Evolutionary conservation across 2,888 invertebrate species (phyloP).

Genomic region (Apamea anceps): DNA sequence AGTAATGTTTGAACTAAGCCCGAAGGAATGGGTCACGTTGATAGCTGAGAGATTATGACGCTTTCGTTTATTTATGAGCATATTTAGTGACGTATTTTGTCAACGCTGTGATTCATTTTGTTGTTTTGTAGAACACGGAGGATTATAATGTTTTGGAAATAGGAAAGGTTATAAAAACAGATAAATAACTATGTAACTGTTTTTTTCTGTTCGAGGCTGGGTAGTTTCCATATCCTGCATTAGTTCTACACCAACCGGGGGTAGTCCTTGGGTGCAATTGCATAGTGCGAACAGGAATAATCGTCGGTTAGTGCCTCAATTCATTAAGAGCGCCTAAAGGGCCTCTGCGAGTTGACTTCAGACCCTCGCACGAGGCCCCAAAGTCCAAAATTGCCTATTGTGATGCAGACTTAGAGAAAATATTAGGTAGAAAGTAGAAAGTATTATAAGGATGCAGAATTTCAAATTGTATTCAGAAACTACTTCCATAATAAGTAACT

Average conservation of each 20-base stretch:
- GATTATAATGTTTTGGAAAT: not conserved
- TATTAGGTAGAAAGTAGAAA: not conserved
- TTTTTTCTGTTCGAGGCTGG: not conserved
- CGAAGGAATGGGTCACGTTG: slow-evolving; percentile 50
- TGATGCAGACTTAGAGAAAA: not conserved
- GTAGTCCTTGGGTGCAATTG: too few species aligned
- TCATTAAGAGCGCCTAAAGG: too few species aligned
- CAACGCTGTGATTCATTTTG: not conserved
- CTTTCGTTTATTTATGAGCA: not conserved
- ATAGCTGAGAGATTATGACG: slow-evolving; percentile 31
- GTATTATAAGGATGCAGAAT: not conserved
- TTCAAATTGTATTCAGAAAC: not conserved
- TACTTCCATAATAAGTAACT: too few species aligned
- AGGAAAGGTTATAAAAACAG: not conserved
- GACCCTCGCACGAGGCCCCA: too few species aligned
- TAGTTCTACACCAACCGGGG: too few species aligned
- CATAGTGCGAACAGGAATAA: too few species aligned
- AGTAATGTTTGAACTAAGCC: slow-evolving; percentile 61
- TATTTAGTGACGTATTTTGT: not conserved
- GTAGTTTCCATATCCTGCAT: too few species aligned
- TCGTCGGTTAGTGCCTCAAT: too few species aligned
- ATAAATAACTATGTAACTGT: not conserved
- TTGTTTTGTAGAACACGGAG: not conserved
- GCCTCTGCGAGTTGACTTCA: too few species aligned
- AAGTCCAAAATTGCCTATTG: not conserved